phyloP scores from a whole-genome alignment of 1,140 invertebrate genomes.

The Temnothorax curvispinosus region DNA sequence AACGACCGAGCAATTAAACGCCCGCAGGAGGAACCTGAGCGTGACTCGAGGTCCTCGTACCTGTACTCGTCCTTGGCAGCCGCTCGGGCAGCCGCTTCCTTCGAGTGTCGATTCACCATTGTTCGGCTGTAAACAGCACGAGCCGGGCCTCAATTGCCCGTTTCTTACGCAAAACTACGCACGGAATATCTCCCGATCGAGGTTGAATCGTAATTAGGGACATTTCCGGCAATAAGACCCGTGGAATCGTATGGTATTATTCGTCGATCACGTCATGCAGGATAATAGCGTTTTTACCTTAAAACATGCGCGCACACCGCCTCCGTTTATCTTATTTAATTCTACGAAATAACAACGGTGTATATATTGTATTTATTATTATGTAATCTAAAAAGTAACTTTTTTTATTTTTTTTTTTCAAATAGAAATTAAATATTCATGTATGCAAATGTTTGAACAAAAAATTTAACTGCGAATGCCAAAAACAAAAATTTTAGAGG shows the following conservation, averaged over 20 bases:
- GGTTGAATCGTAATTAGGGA: constrained; percentile 9
- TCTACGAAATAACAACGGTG: not conserved
- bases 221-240: constrained; percentile 32
- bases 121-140: constrained; percentile 48
- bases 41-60: constrained; percentile 72
- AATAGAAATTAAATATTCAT: not conserved
- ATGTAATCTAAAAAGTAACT: not conserved
- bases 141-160: not conserved
- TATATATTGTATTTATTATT: not conserved
- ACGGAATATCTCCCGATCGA: constrained; percentile 31
- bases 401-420: not conserved
- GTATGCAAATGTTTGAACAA: not conserved
- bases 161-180: constrained; percentile 30
- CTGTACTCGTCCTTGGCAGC: constrained; percentile 62
- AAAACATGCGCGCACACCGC: not conserved
- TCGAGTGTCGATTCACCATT: constrained; percentile 62
- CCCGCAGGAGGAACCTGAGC: constrained; percentile 66
- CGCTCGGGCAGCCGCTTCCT: constrained; percentile 51
- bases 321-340: not conserved
- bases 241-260: not conserved
- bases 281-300: not conserved
- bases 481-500: not conserved
- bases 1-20: constrained; percentile 76
- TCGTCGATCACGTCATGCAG: constrained; percentile 4
- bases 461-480: not conserved